Percentiles rank a stretch among this genome's conserved stretches.
Conservation (phyloP, 2,113 vertebrate species). For the Peromyscus maniculatus region DNA sequence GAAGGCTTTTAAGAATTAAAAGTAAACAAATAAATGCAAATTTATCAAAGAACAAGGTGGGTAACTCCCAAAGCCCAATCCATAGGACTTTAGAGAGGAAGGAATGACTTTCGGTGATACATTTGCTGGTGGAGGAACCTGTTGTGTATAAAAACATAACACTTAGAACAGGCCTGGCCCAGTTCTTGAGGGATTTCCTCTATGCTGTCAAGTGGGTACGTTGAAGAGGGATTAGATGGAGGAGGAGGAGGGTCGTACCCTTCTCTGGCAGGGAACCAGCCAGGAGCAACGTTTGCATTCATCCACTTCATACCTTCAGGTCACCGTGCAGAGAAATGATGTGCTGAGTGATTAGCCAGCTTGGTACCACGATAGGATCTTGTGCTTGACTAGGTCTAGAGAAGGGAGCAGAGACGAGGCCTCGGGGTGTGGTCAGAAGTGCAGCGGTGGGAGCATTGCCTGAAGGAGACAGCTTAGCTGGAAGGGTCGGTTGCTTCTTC, state of each 20-base stretch:
- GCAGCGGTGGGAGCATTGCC: background rate
- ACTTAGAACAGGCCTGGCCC: background rate
- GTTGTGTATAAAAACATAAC: background rate
- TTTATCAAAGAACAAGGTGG: background rate
- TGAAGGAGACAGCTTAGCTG: background rate
- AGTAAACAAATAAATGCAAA: background rate
- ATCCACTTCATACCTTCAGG: background rate
- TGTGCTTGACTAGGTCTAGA: background rate
- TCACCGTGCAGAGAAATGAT: background rate
- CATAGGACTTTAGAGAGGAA: background rate
- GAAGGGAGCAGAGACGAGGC: background rate
- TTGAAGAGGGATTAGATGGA: background rate
- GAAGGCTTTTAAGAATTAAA: background rate
- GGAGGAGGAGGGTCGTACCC: fast-evolving
- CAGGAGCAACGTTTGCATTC: background rate
- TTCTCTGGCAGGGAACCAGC: background rate
- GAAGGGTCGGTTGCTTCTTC: background rate
- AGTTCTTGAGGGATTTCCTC: background rate
- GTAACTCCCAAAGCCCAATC: background rate
- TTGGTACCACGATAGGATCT: background rate
- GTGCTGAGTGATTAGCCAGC: background rate
- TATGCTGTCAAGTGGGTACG: background rate
- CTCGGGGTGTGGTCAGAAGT: background rate
- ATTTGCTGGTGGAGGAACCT: background rate
- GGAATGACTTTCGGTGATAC: background rate